Evolutionary conservation across 1,140 invertebrate species (phyloP).

Genomic region (Apis mellifera): Amel_HAv3.1 CM009943.2:5234501-5235000

Average conservation of each 20-base stretch:
- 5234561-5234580: slow-evolving; percentile 3
- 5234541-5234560: too few relatives aligned
- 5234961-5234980: too few relatives aligned
- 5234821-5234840: slow-evolving; percentile 27
- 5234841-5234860: slow-evolving; percentile 27
- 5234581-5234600: neutral
- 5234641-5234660: too few relatives aligned
- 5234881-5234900: neutral
- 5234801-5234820: slow-evolving; percentile 27
- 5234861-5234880: slow-evolving; percentile 22
- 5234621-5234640: neutral
- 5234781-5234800: slow-evolving; percentile 10
- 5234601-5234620: too few relatives aligned
- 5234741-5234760: slow-evolving; percentile 40
- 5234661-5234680: slow-evolving; percentile 1
- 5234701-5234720: neutral
- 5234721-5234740: slow-evolving; percentile 17
- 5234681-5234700: neutral
- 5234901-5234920: neutral
- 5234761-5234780: slow-evolving; percentile 36
- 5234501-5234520: too few relatives aligned
- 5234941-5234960: neutral
- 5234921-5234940: neutral
- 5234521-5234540: too few relatives aligned
- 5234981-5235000: too few relatives aligned